Conservation (phyloP, 2,113 vertebrate genomes). For the Sinocyclocheilus anshuiensis region DNA sequence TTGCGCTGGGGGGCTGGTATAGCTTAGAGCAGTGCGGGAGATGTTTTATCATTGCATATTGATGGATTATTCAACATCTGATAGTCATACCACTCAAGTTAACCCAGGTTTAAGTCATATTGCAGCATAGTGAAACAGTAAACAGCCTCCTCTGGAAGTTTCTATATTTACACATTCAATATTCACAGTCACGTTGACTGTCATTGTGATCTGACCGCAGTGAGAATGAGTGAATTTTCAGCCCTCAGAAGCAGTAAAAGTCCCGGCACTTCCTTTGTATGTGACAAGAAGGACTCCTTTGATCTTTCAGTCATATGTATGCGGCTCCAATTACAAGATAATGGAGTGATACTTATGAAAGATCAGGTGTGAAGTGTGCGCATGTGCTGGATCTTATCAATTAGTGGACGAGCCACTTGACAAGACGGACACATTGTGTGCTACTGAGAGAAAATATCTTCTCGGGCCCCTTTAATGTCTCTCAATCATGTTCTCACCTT, state of each 20-base stretch:
- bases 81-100: background rate
- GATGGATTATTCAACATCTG: background rate
- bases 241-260: constrained; percentile 53
- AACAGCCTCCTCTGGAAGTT: background rate
- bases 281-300: constrained; percentile 60
- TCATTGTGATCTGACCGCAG: constrained; percentile 47
- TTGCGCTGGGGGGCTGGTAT: constrained; percentile 54
- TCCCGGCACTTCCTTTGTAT: constrained; percentile 55
- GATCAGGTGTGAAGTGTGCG: constrained; percentile 66
- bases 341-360: constrained; percentile 60
- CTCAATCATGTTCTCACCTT: constrained; percentile 27
- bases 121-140: background rate
- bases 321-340: constrained; percentile 62
- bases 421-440: constrained; percentile 57
- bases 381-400: constrained; percentile 70
- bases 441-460: constrained; percentile 52
- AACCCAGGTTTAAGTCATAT: background rate
- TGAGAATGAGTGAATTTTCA: constrained; percentile 48
- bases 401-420: constrained; percentile 69
- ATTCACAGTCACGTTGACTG: background rate
- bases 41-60: constrained; percentile 49
- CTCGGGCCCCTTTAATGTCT: constrained; percentile 46
- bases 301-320: constrained; percentile 64
- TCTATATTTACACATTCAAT: constrained; percentile 26
- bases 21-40: constrained; percentile 20